Evolutionary conservation across 2,888 invertebrate species (phyloP).

Genomic region (Orgyia antiqua): DNA sequence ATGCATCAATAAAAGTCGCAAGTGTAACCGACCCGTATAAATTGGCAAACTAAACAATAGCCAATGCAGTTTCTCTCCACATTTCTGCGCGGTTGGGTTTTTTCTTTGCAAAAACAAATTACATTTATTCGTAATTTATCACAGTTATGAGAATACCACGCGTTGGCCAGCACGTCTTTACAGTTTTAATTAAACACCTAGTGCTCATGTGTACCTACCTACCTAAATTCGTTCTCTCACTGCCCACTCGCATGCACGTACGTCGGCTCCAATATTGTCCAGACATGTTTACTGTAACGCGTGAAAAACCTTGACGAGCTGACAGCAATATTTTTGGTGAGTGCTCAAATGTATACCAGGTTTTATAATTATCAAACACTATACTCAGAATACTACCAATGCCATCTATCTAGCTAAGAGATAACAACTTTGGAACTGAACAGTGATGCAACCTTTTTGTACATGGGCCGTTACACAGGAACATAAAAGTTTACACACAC

Average conservation of each 20-base stretch:
- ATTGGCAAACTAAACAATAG: conserved; percentile 78
- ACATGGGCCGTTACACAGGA: conserved; percentile 58
- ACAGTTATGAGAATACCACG: conserved; percentile 74
- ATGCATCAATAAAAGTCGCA: conserved; percentile 75
- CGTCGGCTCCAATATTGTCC: conserved; percentile 42
- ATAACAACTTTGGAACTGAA: conserved; percentile 51
- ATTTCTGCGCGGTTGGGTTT: conserved; percentile 69
- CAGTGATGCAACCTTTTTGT: conserved; percentile 47
- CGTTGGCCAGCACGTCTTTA: conserved; percentile 69
- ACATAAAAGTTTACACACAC: conserved; percentile 58
- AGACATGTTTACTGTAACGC: conserved; percentile 51
- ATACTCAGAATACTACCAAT: conserved; percentile 46
- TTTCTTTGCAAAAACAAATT: conserved; percentile 62
- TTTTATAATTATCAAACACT: conserved; percentile 21
- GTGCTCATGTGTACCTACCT: conserved; percentile 56
- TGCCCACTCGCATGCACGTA: conserved; percentile 40
- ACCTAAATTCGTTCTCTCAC: conserved; percentile 51
- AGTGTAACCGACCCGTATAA: conserved; percentile 78
- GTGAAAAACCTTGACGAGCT: conserved; percentile 36
- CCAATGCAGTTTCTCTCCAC: conserved; percentile 69
- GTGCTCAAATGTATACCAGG: conserved; percentile 32
- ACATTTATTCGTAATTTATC: conserved; percentile 45
- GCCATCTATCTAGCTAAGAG: conserved; percentile 65
- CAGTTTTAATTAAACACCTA: conserved; percentile 61
- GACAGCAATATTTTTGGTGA: conserved; percentile 47